Evolutionary conservation across 2,113 vertebrate species (phyloP).

Genomic region (Ammodramus savannarum): DNA sequence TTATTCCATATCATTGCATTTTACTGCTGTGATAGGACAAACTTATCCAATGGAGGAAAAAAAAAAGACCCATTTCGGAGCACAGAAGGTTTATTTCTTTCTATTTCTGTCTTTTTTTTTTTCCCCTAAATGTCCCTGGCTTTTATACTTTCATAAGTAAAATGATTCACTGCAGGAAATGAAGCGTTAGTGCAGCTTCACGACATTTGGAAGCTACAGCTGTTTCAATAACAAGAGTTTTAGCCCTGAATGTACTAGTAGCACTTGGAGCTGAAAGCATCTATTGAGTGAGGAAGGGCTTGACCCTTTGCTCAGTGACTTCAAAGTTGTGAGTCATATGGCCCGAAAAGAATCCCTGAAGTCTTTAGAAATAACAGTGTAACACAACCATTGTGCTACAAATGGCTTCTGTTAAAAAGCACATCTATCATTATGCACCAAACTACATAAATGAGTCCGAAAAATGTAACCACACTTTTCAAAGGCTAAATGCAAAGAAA

Average conservation of each 20-base stretch:
- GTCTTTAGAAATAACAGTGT: constrained; percentile 27
- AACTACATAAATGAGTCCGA: not conserved
- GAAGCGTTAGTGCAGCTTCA: constrained; percentile 8
- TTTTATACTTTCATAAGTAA: constrained; percentile 32
- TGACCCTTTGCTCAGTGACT: constrained; percentile 45
- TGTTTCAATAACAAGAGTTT: constrained; percentile 25
- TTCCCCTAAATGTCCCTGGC: not conserved
- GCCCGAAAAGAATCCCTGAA: not conserved
- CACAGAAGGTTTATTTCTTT: not conserved
- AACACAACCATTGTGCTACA: not conserved
- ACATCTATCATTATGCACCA: not conserved
- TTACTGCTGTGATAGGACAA: constrained; percentile 26
- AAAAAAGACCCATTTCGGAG: not conserved
- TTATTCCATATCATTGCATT: constrained; percentile 48
- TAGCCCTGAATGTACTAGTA: constrained; percentile 24
- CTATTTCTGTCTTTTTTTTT: not conserved
- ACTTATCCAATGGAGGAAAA: not conserved
- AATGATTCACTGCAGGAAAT: constrained; percentile 54
- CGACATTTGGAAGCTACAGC: constrained; percentile 23
- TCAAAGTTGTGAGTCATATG: constrained; percentile 52
- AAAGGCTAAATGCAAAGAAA: not conserved
- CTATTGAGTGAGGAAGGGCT: constrained; percentile 35
- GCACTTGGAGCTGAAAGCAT: constrained; percentile 55
- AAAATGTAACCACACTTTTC: not conserved
- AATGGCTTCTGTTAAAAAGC: not conserved